Conservation (phyloP, 2,797 vertebrate species). For the Sebastes flavidus region DNA sequence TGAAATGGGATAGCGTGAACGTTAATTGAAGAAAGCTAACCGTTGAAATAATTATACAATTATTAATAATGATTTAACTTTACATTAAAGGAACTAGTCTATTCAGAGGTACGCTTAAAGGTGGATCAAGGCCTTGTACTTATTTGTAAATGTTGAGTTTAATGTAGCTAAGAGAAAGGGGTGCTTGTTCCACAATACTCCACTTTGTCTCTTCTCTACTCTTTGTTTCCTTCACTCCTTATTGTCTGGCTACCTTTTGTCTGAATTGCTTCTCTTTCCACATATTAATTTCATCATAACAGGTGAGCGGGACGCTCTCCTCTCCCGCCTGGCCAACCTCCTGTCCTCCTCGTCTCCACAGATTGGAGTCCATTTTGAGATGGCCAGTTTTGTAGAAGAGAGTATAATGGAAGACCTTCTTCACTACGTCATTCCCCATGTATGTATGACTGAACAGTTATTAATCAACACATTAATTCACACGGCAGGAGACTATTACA, state of each 20-base stretch:
- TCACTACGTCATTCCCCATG: conserved; percentile 78
- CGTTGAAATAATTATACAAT: not conserved
- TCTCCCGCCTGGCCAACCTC: conserved; percentile 78
- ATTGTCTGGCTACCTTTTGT: not conserved
- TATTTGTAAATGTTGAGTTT: not conserved
- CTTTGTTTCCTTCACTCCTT: not conserved
- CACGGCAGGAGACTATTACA: not conserved
- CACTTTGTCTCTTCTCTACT: not conserved
- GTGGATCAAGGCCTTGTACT: not conserved
- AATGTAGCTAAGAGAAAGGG: not conserved
- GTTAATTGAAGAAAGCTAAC: not conserved
- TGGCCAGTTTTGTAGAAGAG: conserved; percentile 89
- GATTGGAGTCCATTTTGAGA: conserved; percentile 87
- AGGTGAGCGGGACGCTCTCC: conserved; percentile 82
- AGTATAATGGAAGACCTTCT: conserved; percentile 84
- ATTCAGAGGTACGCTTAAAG: not conserved
- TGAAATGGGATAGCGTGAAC: not conserved
- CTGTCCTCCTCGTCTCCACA: conserved; percentile 74
- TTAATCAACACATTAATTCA: not conserved
- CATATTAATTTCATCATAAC: not conserved
- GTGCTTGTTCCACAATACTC: not conserved
- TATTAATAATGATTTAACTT: not conserved
- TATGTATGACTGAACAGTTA: conserved; percentile 53
- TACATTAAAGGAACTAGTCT: not conserved
- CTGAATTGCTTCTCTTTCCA: not conserved